Percentiles rank a stretch among this genome's conserved stretches.
phyloP scores from a whole-genome alignment of 2,888 invertebrate species.

The Eupsilia transversa region DNA sequence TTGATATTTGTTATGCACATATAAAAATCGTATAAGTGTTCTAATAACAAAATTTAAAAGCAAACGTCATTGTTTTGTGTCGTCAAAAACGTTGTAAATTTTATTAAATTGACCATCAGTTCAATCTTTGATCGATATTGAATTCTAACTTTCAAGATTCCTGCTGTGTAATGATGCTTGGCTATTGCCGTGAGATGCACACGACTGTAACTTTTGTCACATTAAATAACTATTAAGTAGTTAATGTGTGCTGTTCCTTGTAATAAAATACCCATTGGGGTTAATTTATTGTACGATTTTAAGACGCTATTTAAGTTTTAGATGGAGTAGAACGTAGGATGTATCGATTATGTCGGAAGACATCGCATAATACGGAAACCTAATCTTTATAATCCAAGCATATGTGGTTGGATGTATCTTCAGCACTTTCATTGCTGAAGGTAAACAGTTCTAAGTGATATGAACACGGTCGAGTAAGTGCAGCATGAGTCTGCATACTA shows the following conservation, averaged over 20 bases:
- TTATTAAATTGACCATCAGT: constrained; percentile 77
- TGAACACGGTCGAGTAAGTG: constrained; percentile 53
- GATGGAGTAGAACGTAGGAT: constrained; percentile 26
- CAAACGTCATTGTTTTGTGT: constrained; percentile 77
- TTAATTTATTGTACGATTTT: constrained; percentile 74
- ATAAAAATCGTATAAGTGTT: constrained; percentile 68
- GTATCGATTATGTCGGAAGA: constrained; percentile 19
- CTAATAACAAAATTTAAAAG: constrained; percentile 69
- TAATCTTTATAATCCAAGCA: constrained; percentile 29
- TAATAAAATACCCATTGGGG: constrained; percentile 74
- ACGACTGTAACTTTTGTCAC: constrained; percentile 79
- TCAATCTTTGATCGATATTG: constrained; percentile 77
- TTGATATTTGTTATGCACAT: constrained; percentile 69
- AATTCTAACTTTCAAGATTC: constrained; percentile 75
- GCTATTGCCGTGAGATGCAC: constrained; percentile 72
- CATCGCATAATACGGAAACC: constrained; percentile 38
- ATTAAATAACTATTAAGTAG: constrained; percentile 80
- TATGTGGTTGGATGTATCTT: constrained; percentile 34
- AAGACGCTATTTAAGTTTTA: constrained; percentile 62
- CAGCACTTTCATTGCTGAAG: constrained; percentile 48
- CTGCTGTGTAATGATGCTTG: constrained; percentile 81
- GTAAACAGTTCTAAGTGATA: constrained; percentile 58
- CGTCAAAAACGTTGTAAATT: constrained; percentile 76
- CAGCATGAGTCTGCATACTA: constrained; percentile 61
- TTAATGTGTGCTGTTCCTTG: constrained; percentile 72